Evolutionary conservation across 1,140 invertebrate species (phyloP), one percentile per base, ranked within the genome.

Genomic region (Spodoptera litura): DNA sequence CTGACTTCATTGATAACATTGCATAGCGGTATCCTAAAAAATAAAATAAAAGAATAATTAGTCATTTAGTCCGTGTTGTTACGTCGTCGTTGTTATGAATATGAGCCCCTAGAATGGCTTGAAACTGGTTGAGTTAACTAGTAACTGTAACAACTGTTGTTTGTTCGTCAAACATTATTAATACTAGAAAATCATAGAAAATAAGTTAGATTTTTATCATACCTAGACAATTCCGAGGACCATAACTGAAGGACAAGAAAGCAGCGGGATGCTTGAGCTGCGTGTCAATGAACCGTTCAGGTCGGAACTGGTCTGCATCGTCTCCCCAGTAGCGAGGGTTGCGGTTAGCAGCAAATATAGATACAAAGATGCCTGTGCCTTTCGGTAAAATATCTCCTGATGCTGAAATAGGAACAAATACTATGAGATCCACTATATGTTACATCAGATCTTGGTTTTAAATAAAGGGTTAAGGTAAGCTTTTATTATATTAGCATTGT

Each of bases 301-400:
- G 97, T 88, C 96, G 91, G 85, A 96, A 97, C 15, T 87, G 87
- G 9, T 96, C 93, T 0, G 96, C 96, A 75, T 97, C 94, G 3
- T 95, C 93, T 79, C 95, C 89, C 88, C 92, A 96, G 71, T 90
- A 88, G 58, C 87, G 79, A 15, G 89, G 85, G 80, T 93, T 85
- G 31, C 89, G 83, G 74, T 96, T 95, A 0, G 95, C 78, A 11
- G 88, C 83, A 52, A 72, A 85, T 3, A 87, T 68, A 27, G 49
- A 64, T 3, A 87, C 11, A 0, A 85, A 20, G 3, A 82, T 15
- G 35, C 78, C 72, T 3, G 78, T 52, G 4, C 83, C 87, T 31
- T 81, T 66, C 3, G 83, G 77, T 1, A 90, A 55, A 9, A 53
- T 80, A 0, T 68, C 4, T 6, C 85, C 85, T 9, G 62, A 80